A percentile compares a stretch with the other conserved stretches of the same genome.
Evolutionary conservation across 2,888 invertebrate genomes (phyloP).

Genomic region (Ferrisia virgata): DNA sequence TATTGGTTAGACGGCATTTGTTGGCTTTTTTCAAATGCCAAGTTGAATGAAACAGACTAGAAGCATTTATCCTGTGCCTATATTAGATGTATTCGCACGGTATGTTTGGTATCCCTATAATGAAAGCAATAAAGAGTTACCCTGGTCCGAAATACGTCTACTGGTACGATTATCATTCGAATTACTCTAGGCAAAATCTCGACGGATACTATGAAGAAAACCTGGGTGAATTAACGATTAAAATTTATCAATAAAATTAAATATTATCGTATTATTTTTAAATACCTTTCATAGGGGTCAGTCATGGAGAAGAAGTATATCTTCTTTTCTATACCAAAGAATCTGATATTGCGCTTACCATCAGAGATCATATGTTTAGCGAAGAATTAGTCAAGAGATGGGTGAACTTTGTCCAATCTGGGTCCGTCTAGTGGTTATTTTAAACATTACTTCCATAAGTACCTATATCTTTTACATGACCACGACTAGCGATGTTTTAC

Average conservation of each 20-base stretch:
- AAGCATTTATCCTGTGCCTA: no score
- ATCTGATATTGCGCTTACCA: background rate
- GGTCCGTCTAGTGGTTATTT: background rate
- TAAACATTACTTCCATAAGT: no score
- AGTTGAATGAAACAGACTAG: no score
- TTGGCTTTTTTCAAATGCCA: no score
- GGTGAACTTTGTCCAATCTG: constrained; percentile 2
- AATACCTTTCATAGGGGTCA: background rate
- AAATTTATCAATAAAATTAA: background rate
- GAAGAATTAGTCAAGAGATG: constrained; percentile 34
- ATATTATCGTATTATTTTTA: no score
- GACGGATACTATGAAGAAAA: background rate
- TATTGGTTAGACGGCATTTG: no score
- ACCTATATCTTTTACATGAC: no score
- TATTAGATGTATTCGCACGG: background rate
- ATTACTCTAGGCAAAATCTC: background rate
- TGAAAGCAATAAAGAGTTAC: background rate
- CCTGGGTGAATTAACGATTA: background rate
- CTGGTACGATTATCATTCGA: background rate
- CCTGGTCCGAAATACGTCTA: background rate
- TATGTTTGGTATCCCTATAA: background rate
- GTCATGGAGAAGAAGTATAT: background rate
- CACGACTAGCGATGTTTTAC: no score
- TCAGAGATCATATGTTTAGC: background rate
- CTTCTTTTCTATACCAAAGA: background rate